Evolutionary conservation across 2,797 vertebrate genomes (phyloP), one percentile per base, ranked within the genome.

Genomic region (Ataeniobius toweri): DNA sequence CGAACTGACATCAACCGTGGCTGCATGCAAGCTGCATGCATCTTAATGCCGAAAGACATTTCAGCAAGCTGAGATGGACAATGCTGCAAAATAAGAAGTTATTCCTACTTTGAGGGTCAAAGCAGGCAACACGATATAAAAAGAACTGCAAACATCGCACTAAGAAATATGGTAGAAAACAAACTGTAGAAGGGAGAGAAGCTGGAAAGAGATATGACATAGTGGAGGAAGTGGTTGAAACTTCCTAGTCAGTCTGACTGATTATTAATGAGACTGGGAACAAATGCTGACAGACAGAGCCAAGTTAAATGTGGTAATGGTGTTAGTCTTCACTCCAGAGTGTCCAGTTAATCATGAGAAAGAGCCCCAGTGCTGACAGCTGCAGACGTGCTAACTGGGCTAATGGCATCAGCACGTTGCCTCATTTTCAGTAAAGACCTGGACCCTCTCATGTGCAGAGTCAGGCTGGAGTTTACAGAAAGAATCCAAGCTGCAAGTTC

Each of bases 321-420:
- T 31, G 74, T 86, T 82, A 16, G 41, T 80, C 78, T 84, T 85
- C 75, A 74, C 83, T 78, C 31, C 53, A 56, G 53, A 76, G 72
- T 79, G 73, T 80, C 79, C 75, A 18, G 61, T 83, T 85, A 85
- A 83, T 85, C 67, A 46, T 80, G 53, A 55, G 73, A 85, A 80
- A 75, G 75, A 55, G 68, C 65, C 4, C 69, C 18, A 36, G 58
- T 26, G 77, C 73, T 78, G 84, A 76, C 77, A 72, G 65, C 53
- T 39, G 55, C 53, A 73, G 72, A 73, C 39, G 22, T 56, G 53
- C 22, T 58, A 44, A 73, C 72, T 41, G 72, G 72, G 36, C 55
- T 18, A n/a, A 44, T 39, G 53, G 72, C 22, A 58, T 58, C 20
- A 22, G 48, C 50, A 53, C 20, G 20, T 36, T 53, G 28, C 70